Base-by-base conservation (phyloP, 2,888 invertebrate genomes). In the Lysandra bellargus region DNA sequence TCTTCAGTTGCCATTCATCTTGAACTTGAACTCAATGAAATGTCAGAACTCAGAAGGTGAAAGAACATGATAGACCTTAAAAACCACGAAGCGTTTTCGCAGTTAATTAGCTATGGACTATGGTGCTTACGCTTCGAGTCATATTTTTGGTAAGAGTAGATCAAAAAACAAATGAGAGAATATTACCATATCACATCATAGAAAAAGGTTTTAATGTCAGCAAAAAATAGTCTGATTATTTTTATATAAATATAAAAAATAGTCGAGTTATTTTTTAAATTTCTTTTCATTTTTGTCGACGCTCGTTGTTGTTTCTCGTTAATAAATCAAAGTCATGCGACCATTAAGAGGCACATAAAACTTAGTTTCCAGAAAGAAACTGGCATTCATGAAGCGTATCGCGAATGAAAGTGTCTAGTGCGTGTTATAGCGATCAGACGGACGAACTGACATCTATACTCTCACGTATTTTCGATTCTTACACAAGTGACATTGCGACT, bases 11-110 rank as follows among this genome's bases (percentile, higher is more conserved):
- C 80, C 84, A 84, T 86, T 91, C 90, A 87, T 93, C 93, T 93
- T 93, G 93, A 93, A 92, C 93, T 93, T 93, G 91, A 86, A 88
- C 85, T 40, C n/a, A 33, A 69, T 77, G 37, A 73, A 78, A 64
- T 79, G 60, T n/a, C 37, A 53, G 61, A 78, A 61, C 37, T n/a
- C 37, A 53, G 61, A 78, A 61, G 30, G 37, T 75, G n/a, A n/a
- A n/a, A 69, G n/a, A 30, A 72, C 78, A 40, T 73, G 53, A 49
- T 78, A 69, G 33, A 17, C 14, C 69, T 37, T 69, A 37, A 17
- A 69, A 69, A 37, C 17, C 69, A 69, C 17, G 33, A 33, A 69
- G 14, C 69, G 69, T 17, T 33, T 14, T 9, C 9, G 2, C 7
- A 64, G 12, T 64, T 30, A 12, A 64, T 64, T 64, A 4, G 30